Base-by-base conservation (phyloP, 2,113 vertebrate species). In the Pogonocichla stellata region DNA sequence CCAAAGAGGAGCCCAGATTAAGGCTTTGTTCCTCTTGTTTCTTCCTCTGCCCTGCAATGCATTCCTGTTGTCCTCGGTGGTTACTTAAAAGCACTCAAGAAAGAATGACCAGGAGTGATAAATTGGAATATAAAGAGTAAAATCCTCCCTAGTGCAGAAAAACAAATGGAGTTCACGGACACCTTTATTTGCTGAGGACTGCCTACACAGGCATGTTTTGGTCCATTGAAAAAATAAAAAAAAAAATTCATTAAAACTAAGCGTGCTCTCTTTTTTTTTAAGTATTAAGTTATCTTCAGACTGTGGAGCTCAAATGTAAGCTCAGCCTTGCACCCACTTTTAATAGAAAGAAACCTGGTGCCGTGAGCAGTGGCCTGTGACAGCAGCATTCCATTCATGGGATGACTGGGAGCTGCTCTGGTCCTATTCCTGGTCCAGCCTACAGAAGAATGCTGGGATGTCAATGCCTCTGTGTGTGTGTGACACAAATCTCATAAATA, bases 301-400 rank as follows among this genome's bases (percentile, higher is more conserved):
- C 8, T 34, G 5, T 36, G 15, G 8, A 88, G 31, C 16, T 6
- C 7, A 70, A 83, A 57, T 10, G 1, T 38, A 23, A 42, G 4
- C 18, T 24, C 16, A 65, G 8, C 28, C 26, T 69, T 38, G 19
- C 1, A 9, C 3, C 9, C 4, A 11, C 28, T 48, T 51, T 53
- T 58, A 45, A 11, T 33, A 15, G 34, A 47, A 88, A 86, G 70
- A 93, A 65, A 69, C 11, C 7, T 75, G 28, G 22, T 2, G 0
- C 9, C 5, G 6, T 26, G 19, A 58, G 51, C 34, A 77, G 26
- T 12, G 24, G 17, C 10, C 26, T 72, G 31, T 28, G 43, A 6
- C 20, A 11, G 6, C 22, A 62, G 24, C 58, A 43, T 60, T 57
- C 29, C 0, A 0, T 29, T 74, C 4, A 24, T 0, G 8, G 11